Evolutionary conservation across 2,888 invertebrate genomes (phyloP).

Genomic region (Nomada fucata): DNA sequence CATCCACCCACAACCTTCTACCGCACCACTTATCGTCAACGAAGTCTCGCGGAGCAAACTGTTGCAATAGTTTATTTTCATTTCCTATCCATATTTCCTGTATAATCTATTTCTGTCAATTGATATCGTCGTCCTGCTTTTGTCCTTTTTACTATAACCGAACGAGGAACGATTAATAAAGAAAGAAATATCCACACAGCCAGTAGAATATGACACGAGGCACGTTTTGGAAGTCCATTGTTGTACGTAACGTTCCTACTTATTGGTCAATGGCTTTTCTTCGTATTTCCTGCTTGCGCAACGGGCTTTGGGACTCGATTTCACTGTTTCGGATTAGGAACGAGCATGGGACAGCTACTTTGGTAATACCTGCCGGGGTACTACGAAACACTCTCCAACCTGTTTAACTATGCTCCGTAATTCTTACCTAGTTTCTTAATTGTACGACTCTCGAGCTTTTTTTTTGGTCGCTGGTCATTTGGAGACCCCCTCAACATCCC

Average conservation of each 20-base stretch:
- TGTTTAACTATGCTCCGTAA: constrained; percentile 43
- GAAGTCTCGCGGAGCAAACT: constrained; percentile 66
- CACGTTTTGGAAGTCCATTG: not conserved
- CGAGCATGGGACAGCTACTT: constrained; percentile 45
- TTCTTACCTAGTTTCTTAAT: constrained; percentile 58
- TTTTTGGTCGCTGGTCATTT: constrained; percentile 39
- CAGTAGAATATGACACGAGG: not conserved
- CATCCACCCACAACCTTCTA: constrained; percentile 71
- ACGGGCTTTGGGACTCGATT: constrained; percentile 60
- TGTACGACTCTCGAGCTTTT: constrained; percentile 54
- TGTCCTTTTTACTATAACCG: not conserved
- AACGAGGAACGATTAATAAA: not conserved
- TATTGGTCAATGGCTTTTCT: constrained; percentile 61
- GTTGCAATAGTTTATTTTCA: constrained; percentile 74
- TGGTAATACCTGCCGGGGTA: constrained; percentile 40
- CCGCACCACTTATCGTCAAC: constrained; percentile 67
- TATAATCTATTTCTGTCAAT: constrained; percentile 21
- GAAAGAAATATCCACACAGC: not conserved
- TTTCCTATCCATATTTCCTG: constrained; percentile 52
- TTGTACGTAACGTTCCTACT: constrained; percentile 31
- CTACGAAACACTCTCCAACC: constrained; percentile 48
- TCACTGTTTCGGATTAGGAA: constrained; percentile 64
- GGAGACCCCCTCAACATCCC: not conserved
- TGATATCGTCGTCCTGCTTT: not conserved
- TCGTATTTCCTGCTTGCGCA: constrained; percentile 60